Evolutionary conservation across 2,113 vertebrate genomes (phyloP).

Genomic region (Megalops atlanticus): DNA sequence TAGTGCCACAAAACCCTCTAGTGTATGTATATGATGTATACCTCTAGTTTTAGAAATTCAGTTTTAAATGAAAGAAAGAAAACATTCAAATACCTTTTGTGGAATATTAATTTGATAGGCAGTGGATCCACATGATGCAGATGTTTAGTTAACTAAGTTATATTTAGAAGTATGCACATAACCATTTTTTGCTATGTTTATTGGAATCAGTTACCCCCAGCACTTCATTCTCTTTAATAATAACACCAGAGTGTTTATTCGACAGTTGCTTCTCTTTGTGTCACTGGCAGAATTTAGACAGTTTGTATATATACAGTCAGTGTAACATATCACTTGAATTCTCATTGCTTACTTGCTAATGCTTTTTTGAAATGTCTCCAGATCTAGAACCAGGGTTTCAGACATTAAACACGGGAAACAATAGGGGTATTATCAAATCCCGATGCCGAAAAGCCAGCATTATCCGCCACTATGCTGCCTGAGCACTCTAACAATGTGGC

Average conservation of each 20-base stretch:
- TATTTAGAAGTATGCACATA: not conserved
- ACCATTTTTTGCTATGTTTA: too few species aligned
- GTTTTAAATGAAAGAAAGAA: too few species aligned
- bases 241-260: constrained; percentile 30
- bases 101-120: too few species aligned
- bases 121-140: not conserved
- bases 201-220: not conserved
- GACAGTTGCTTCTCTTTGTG: constrained; percentile 32
- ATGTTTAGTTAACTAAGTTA: not conserved
- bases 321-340: not conserved
- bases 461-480: not conserved
- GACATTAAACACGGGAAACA: constrained; percentile 8
- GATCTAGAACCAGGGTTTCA: not conserved
- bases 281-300: constrained; percentile 38
- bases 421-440: constrained; percentile 15
- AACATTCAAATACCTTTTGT: too few species aligned
- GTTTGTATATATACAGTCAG: not conserved
- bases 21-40: too few species aligned
- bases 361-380: not conserved
- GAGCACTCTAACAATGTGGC: not conserved
- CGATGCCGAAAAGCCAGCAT: not conserved
- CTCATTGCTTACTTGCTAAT: not conserved
- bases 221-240: not conserved
- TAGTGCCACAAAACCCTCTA: too few species aligned
- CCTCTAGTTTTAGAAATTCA: too few species aligned